Conservation (phyloP, 2,113 vertebrate genomes). For the Tenebrosternarchus preto region DNA sequence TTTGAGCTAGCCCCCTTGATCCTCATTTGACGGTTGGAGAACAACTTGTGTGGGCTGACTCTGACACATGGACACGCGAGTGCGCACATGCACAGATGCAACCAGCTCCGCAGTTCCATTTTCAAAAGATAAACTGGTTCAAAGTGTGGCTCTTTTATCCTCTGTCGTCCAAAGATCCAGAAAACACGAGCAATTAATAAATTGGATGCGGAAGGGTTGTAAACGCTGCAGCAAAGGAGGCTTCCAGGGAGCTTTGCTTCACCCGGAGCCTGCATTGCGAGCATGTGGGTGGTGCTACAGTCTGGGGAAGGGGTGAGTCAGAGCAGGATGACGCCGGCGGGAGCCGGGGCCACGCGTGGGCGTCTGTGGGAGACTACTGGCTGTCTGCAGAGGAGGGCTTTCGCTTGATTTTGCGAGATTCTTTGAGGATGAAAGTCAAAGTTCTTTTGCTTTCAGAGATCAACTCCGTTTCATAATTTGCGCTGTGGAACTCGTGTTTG, state of each 20-base stretch:
- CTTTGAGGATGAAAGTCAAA: conserved; percentile 18
- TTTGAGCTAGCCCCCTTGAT: conserved; percentile 12
- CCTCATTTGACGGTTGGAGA: not conserved
- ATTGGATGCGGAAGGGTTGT: not conserved
- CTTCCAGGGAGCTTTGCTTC: not conserved
- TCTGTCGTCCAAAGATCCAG: conserved; percentile 1
- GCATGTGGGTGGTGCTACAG: conserved; percentile 11
- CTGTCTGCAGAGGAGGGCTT: conserved; percentile 1
- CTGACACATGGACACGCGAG: not conserved
- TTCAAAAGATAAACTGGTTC: not conserved
- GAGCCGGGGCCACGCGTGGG: not conserved
- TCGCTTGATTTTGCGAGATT: not conserved
- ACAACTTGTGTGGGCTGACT: conserved; percentile 2
- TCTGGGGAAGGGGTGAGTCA: conserved; percentile 24
- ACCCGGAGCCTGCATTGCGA: not conserved
- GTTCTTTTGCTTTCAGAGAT: not conserved
- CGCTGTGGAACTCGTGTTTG: not conserved
- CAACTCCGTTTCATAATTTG: not conserved
- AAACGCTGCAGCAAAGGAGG: not conserved
- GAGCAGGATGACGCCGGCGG: not conserved
- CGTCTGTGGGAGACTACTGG: conserved; percentile 18
- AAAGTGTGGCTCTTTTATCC: not conserved
- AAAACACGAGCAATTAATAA: conserved; percentile 4
- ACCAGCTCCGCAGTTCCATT: not conserved
- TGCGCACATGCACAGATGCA: not conserved